Evolutionary conservation across 64 coral and sea anemone species (phyloP).

Genomic region (Anthopleura sola): DNA sequence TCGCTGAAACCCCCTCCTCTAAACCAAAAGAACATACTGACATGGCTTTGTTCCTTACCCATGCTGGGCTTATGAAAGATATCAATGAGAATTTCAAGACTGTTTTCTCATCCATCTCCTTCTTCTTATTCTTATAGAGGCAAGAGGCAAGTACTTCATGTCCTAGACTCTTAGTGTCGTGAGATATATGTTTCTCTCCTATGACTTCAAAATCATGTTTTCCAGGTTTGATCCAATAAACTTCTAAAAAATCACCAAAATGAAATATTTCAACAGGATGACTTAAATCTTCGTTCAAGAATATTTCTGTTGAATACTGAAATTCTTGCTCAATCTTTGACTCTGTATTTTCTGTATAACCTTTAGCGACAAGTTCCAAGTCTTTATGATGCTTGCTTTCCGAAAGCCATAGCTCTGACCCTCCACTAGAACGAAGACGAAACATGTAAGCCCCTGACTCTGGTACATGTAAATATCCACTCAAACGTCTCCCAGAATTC

Average conservation of each 20-base stretch:
- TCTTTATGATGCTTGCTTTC: neutral
- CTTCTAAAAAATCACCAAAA: slow-evolving; percentile 35
- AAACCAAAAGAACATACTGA: slow-evolving; percentile 4
- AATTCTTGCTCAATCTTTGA: neutral
- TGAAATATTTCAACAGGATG: slow-evolving; percentile 50
- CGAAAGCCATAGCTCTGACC: slow-evolving; percentile 53
- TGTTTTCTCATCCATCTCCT: too few relatives aligned
- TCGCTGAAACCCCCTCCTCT: neutral
- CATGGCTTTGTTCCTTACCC: neutral
- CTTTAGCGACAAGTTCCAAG: slow-evolving; percentile 21
- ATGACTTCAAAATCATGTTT: slow-evolving; percentile 27
- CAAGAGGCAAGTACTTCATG: neutral
- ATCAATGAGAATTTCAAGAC: slow-evolving; percentile 21
- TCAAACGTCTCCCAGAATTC: slow-evolving; percentile 27
- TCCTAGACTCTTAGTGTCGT: neutral
- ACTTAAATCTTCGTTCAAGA: neutral
- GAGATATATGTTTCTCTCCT: slow-evolving; percentile 25
- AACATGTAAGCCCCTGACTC: slow-evolving; percentile 51
- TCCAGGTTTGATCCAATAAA: slow-evolving; percentile 48
- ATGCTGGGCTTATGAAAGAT: slow-evolving; percentile 34
- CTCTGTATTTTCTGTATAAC: neutral
- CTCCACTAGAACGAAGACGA: slow-evolving; percentile 35
- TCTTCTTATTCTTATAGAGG: neutral
- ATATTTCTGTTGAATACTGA: neutral
- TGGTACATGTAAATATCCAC: slow-evolving; percentile 30